Conservation (phyloP, 2,113 vertebrate species). For the Castor canadensis region DNA sequence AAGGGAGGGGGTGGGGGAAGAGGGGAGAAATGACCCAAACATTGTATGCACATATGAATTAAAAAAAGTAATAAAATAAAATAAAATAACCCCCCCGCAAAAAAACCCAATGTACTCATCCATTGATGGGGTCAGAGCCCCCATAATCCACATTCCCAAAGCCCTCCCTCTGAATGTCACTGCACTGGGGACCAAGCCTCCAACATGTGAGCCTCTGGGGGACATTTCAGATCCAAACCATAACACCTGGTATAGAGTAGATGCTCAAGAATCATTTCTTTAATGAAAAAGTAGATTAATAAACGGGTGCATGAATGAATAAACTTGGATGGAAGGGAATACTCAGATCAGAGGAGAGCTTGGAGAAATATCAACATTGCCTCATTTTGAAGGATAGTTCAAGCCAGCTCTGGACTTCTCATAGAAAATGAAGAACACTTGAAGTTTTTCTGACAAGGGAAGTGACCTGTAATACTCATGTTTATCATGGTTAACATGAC, state of each 20-base stretch:
- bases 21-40: too few relatives aligned
- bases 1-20: too few relatives aligned
- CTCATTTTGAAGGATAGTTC: background rate
- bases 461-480: background rate
- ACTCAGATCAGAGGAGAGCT: background rate
- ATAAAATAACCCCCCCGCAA: too few relatives aligned
- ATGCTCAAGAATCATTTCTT: background rate
- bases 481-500: conserved; percentile 27
- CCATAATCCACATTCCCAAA: background rate
- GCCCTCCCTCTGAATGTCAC: background rate
- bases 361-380: background rate
- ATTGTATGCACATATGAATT: too few relatives aligned
- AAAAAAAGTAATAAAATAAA: too few relatives aligned
- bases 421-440: background rate
- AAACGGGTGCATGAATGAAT: background rate
- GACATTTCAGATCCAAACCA: background rate
- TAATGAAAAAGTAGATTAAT: background rate
- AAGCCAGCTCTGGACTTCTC: background rate
- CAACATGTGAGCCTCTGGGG: background rate
- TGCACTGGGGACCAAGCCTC: background rate
- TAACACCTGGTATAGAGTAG: background rate
- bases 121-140: background rate
- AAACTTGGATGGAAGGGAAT: background rate
- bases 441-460: conserved; percentile 18
- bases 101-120: too few relatives aligned